These are phyloP conservation scores for Ormyrus rosae DNA, from an alignment of 2,888 invertebrate genomes.

Conservation along the genomic window DNA sequence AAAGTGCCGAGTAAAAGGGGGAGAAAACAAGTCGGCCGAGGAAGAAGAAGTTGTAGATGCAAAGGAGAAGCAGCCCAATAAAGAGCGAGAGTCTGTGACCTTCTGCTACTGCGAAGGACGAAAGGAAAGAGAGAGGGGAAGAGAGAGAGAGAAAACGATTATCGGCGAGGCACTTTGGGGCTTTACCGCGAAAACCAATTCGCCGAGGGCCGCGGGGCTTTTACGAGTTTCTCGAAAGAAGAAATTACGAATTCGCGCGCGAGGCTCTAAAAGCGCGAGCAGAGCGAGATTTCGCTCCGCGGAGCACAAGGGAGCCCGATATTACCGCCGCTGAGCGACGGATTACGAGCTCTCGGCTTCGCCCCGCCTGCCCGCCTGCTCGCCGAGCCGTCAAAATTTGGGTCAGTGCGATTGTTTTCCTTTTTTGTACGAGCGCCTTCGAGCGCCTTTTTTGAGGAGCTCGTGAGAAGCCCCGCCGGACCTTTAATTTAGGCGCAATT, in stretches of 20 bases:
- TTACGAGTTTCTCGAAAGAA: conserved; percentile 63
- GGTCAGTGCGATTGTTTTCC: conserved; percentile 1
- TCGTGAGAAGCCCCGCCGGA: not conserved
- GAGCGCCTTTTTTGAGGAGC: not conserved
- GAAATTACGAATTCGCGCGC: conserved; percentile 57
- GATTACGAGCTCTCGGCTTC: conserved; percentile 13
- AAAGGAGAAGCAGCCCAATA: too few species aligned
- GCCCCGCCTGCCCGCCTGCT: not conserved
- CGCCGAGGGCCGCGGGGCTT: conserved; percentile 59
- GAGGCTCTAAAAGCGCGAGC: conserved; percentile 3
- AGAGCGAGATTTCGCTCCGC: not conserved
- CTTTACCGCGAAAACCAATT: conserved; percentile 68
- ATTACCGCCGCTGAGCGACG: conserved; percentile 7
- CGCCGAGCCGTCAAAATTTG: conserved; percentile 19
- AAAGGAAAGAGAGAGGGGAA: conserved; percentile 1
- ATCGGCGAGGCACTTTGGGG: conserved; percentile 59
- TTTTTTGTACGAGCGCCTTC: not conserved
- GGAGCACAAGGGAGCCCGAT: not conserved
- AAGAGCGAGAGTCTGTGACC: not conserved
- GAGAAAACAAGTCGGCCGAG: too few species aligned
- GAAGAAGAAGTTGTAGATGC: too few species aligned
- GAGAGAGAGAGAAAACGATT: conserved; percentile 53
- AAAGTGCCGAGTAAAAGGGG: too few species aligned
- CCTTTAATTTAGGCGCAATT: not conserved
- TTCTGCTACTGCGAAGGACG: not conserved